phyloP scores from a whole-genome alignment of 2,113 vertebrate species.

The Coturnix japonica region DNA sequence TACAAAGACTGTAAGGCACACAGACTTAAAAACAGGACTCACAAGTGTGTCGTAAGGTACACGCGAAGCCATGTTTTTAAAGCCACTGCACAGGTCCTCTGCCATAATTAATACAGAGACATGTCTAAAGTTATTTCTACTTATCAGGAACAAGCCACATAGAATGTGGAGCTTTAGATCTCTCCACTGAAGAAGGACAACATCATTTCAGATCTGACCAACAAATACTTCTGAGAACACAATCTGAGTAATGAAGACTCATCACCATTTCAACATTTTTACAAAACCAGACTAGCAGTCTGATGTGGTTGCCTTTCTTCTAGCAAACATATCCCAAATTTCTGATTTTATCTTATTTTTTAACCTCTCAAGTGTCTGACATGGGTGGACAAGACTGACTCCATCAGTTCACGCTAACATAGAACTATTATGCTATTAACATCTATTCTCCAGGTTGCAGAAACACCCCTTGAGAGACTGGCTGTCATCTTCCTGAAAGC shows the following conservation, averaged over 20 bases:
- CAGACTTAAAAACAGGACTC: neutral
- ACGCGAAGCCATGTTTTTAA: neutral
- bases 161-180: constrained; percentile 71
- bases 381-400: neutral
- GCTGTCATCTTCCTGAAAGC: neutral
- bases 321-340: neutral
- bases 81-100: constrained; percentile 19
- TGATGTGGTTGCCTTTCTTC: neutral
- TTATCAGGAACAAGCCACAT: constrained; percentile 78
- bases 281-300: neutral
- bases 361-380: neutral
- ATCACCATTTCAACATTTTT: neutral
- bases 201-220: constrained; percentile 81
- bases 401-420: neutral
- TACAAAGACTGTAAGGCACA: constrained; percentile 81
- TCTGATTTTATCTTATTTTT: neutral
- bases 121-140: constrained; percentile 74
- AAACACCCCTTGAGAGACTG: neutral
- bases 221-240: constrained; percentile 74
- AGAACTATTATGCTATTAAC: neutral
- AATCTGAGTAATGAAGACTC: constrained; percentile 37
- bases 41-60: neutral
- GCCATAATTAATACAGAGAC: neutral
- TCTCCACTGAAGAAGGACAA: constrained; percentile 79
- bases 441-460: neutral